These are phyloP conservation scores for Siniperca chuatsi DNA, from an alignment of 2,113 vertebrate genomes.

Conservation along the genomic window DNA sequence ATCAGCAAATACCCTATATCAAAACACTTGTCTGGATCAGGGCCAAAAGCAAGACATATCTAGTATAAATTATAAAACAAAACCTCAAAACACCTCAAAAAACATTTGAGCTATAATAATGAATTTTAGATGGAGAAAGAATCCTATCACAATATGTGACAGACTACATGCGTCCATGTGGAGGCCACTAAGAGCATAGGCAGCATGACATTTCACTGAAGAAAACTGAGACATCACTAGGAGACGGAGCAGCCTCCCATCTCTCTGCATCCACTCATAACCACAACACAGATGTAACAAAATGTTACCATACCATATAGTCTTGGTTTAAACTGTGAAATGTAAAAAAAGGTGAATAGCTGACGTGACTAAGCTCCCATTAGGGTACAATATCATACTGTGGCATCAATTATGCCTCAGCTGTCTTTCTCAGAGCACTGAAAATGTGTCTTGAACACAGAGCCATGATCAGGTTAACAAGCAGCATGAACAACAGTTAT, in stretches of 20 bases:
- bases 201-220: slow-evolving; percentile 2
- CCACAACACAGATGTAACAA: background rate
- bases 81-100: background rate
- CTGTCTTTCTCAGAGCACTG: background rate
- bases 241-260: background rate
- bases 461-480: background rate
- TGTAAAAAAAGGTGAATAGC: slow-evolving; percentile 6
- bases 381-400: slow-evolving; percentile 21
- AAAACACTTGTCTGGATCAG: background rate
- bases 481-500: background rate
- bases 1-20: background rate
- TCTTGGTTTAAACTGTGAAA: slow-evolving; percentile 15
- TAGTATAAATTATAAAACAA: background rate
- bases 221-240: background rate
- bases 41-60: background rate
- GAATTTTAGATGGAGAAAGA: background rate
- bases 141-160: background rate
- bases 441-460: background rate
- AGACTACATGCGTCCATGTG: background rate
- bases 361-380: slow-evolving; percentile 11
- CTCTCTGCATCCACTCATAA: background rate
- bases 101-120: background rate
- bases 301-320: background rate
- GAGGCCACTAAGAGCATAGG: background rate
- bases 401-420: slow-evolving; percentile 19